Evolutionary conservation across 2,888 invertebrate genomes (phyloP), one percentile per base, ranked within the genome.

Genomic region (Perithous albicinctus): DNA sequence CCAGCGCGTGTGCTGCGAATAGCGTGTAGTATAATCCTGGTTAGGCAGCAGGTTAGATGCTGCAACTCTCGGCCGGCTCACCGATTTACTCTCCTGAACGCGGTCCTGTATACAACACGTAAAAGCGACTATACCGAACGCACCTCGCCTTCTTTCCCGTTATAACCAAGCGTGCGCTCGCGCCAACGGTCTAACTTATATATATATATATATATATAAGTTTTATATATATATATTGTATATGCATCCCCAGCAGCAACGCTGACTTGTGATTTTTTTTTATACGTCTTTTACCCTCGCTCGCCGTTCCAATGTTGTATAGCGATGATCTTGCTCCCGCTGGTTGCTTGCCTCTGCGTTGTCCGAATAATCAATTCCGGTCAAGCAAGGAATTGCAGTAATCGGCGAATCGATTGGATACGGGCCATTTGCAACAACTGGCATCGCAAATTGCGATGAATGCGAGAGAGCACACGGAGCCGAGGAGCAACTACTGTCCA

Each of bases 81-180:
- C 51, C 43, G 43, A 46, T 46, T 75, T 41, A 48, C 64, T 18
- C 59, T 20, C 35, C 35, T 56, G 26, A n/a, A 6, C 32, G 64
- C 70, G 29, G 64, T 43, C 48, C 72, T 56, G 38, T 59, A 63
- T 73, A 81, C 77, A 61, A 82, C 76, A 80, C 63, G 59, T 59
- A 15, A 59, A 59, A 59, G 35, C 79, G 61, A 51, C 76, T 73
- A 38, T 63, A 46, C 78, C 78, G 64, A 75, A 78, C 81, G 73
- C 78, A 74, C 81, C 78, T 78, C 74, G 69, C 78, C 81, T 78
- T 73, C 56, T 74, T 78, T 82, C 81, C 81, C 81, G 81, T 82
- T 82, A 82, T 78, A 74, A 81, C 64, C 81, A 64, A 78, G 78
- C 81, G 81, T 74, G 77, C 66, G 73, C 81, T 70, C 80, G 78